Conservation (phyloP, 2,113 vertebrate species). For the Cheilinus undulatus region DNA sequence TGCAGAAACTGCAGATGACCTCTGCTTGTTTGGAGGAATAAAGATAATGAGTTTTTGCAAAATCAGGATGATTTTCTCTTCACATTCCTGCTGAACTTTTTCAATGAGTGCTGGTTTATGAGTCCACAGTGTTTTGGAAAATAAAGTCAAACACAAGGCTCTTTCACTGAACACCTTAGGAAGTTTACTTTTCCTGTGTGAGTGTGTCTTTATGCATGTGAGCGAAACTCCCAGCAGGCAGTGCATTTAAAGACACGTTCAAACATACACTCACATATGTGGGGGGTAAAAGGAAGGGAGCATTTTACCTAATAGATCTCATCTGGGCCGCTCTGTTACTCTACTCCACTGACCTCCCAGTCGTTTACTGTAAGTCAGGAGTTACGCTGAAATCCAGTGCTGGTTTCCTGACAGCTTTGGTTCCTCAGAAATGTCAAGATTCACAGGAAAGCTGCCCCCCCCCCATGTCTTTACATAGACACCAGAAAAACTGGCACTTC, state of each 20-base stretch:
- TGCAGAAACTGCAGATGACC: constrained; percentile 1
- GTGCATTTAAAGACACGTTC: constrained; percentile 14
- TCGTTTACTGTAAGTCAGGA: constrained; percentile 17
- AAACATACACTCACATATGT: constrained; percentile 21
- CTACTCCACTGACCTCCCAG: constrained; percentile 23
- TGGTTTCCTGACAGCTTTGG: background rate
- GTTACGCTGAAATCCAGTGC: background rate
- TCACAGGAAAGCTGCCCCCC: background rate
- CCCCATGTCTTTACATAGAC: background rate
- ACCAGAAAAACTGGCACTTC: background rate
- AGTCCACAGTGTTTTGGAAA: constrained; percentile 70
- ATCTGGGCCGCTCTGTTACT: constrained; percentile 40
- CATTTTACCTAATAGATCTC: constrained; percentile 50
- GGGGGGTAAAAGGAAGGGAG: constrained; percentile 37
- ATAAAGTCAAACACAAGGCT: constrained; percentile 73
- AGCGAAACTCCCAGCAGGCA: constrained; percentile 32
- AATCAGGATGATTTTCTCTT: constrained; percentile 37
- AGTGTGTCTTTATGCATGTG: constrained; percentile 22
- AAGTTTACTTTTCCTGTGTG: constrained; percentile 64
- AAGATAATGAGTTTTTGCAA: constrained; percentile 33
- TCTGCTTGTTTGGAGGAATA: background rate
- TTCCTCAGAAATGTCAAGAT: background rate
- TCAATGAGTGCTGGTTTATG: constrained; percentile 64
- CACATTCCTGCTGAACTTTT: constrained; percentile 54
- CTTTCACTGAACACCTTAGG: constrained; percentile 71